A percentile compares a stretch with the other conserved stretches of the same genome.
These are phyloP conservation scores for Anolis apletophallus DNA, from an alignment of 2,797 vertebrate species.

Conservation along the genomic window DNA sequence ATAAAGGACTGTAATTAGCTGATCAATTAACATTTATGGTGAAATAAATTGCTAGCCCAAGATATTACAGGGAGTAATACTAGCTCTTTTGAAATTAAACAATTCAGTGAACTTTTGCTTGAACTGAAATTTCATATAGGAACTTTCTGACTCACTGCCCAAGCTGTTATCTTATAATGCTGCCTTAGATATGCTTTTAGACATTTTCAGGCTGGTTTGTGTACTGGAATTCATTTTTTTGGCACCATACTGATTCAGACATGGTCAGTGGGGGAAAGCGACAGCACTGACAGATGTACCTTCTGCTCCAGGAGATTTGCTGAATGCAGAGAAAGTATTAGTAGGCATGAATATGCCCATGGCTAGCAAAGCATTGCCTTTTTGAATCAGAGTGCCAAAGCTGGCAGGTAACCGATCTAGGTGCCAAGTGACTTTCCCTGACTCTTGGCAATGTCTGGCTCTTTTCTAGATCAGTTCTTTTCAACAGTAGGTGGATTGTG, in stretches of 20 bases:
- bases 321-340: background rate
- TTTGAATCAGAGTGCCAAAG: background rate
- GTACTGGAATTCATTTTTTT: slow-evolving; percentile 26
- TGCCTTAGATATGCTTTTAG: background rate
- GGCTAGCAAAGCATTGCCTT: fast-evolving
- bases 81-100: background rate
- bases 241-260: slow-evolving; percentile 13
- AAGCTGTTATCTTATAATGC: background rate
- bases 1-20: background rate
- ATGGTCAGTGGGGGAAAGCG: slow-evolving; percentile 9
- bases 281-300: background rate
- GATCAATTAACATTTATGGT: background rate
- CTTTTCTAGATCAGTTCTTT: slow-evolving; percentile 23
- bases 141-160: background rate
- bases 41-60: background rate
- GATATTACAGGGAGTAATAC: background rate
- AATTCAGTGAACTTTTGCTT: background rate
- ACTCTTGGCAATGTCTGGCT: background rate
- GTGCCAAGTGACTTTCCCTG: background rate
- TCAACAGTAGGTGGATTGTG: background rate
- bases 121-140: background rate
- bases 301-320: background rate
- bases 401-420: background rate
- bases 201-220: background rate
- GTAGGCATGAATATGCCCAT: background rate